Percentiles rank a stretch among this genome's conserved stretches.
phyloP scores from a whole-genome alignment of 2,888 invertebrate genomes.

The Sympetrum striolatum region DNA sequence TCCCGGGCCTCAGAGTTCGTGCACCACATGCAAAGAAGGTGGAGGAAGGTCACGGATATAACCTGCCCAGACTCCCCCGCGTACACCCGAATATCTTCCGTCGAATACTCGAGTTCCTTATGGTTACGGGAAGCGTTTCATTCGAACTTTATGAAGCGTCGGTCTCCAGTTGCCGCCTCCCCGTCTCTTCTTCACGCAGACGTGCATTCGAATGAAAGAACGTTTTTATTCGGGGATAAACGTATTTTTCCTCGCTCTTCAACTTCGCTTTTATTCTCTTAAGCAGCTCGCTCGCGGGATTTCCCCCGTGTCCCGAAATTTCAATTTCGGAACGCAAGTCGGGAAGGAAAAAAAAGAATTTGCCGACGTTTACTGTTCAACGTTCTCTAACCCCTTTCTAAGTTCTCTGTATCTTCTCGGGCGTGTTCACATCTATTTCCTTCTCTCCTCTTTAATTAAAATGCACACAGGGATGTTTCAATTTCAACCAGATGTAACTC shows the following conservation, averaged over 20 bases:
- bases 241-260: not conserved
- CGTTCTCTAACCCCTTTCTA: too few species aligned
- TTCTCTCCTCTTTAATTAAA: too few species aligned
- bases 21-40: not conserved
- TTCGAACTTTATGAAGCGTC: constrained; percentile 16
- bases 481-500: too few species aligned
- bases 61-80: not conserved
- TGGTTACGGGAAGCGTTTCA: not conserved
- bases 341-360: not conserved
- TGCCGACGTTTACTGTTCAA: not conserved
- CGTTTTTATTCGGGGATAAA: not conserved
- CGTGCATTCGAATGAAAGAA: not conserved
- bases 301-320: not conserved
- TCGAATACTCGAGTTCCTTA: constrained; percentile 1
- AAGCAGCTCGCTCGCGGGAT: not conserved
- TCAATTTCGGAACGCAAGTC: not conserved
- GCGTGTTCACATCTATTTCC: too few species aligned
- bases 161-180: not conserved
- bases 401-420: too few species aligned
- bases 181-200: not conserved
- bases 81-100: not conserved
- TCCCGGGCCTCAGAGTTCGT: not conserved
- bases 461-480: too few species aligned
- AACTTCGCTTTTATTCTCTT: not conserved
- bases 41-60: not conserved